A percentile compares a stretch with the other conserved stretches of the same genome.
These are phyloP conservation scores for Umimayanthus kanabou DNA, from an alignment of 92 coral and sea anemone species.

Conservation along the genomic window DNA sequence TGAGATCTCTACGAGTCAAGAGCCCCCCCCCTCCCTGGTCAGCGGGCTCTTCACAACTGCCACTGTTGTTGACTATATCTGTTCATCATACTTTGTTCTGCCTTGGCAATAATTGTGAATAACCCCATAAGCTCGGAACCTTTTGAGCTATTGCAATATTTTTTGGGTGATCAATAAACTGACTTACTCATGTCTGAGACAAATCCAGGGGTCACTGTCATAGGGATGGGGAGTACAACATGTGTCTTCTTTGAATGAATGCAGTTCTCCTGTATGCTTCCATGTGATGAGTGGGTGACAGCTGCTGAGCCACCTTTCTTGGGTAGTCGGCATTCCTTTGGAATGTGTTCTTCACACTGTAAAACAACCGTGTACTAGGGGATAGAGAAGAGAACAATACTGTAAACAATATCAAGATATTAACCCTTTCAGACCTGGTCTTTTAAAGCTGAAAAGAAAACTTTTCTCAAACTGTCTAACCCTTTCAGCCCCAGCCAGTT, in stretches of 20 bases:
- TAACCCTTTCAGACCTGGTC: not conserved
- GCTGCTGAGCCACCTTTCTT: conserved; percentile 54
- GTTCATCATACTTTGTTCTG: too few species aligned
- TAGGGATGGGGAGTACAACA: conserved; percentile 86
- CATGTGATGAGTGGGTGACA: conserved; percentile 74
- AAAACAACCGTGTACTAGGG: conserved; percentile 81
- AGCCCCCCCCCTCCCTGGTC: too few species aligned
- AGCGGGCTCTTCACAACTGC: too few species aligned
- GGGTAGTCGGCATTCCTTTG: conserved; percentile 75
- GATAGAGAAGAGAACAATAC: not conserved
- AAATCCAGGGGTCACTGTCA: conserved; percentile 89
- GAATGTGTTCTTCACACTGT: conserved; percentile 92
- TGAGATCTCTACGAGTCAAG: too few species aligned
- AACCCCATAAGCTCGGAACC: too few species aligned
- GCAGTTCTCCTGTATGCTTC: conserved; percentile 86
- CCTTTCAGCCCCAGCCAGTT: too few species aligned
- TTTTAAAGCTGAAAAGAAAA: too few species aligned
- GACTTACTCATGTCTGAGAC: conserved; percentile 85
- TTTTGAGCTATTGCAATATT: not conserved
- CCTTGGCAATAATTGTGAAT: too few species aligned
- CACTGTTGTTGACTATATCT: too few species aligned
- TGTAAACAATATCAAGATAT: not conserved
- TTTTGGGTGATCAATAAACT: too few species aligned
- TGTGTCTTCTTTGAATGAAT: conserved; percentile 91
- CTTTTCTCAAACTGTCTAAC: too few species aligned